A percentile compares a stretch with the other conserved stretches of the same genome.
Evolutionary conservation across 2,113 vertebrate genomes (phyloP).

Genomic region (Apteryx owenii): DNA sequence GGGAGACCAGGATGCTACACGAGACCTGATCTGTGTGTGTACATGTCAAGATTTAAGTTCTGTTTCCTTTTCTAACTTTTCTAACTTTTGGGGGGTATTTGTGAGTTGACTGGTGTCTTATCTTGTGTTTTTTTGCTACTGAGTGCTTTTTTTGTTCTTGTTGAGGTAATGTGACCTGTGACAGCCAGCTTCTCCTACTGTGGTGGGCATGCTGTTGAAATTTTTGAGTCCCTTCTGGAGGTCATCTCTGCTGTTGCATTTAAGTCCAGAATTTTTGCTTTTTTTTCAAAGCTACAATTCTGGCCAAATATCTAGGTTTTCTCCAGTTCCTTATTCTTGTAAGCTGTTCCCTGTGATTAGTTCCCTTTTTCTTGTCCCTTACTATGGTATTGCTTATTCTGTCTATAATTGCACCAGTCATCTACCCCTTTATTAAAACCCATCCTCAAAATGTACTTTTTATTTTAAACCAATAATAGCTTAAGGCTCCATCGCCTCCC

Average conservation of each 20-base stretch:
- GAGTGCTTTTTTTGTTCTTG: neutral
- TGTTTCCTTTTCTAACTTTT: neutral
- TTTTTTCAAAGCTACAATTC: neutral
- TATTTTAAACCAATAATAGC: neutral
- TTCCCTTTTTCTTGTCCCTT: neutral
- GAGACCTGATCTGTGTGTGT: neutral
- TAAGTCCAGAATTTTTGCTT: neutral
- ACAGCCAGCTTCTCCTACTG: neutral
- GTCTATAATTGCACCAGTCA: neutral
- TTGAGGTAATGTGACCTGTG: neutral
- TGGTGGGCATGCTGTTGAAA: neutral
- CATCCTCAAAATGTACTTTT: neutral
- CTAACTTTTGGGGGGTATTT: neutral
- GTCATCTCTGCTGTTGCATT: neutral
- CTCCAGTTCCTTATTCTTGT: neutral
- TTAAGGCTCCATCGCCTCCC: neutral
- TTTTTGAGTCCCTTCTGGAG: neutral
- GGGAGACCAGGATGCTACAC: neutral
- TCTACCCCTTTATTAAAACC: neutral
- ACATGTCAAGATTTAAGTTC: neutral
- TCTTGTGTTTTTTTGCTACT: neutral
- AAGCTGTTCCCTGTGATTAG: neutral
- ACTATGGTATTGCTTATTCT: neutral
- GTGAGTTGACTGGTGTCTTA: neutral
- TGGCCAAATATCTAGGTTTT: neutral